Evolutionary conservation across 2,888 invertebrate genomes (phyloP), one percentile per base, ranked within the genome.

Genomic region (Polymixis lichenea): DNA sequence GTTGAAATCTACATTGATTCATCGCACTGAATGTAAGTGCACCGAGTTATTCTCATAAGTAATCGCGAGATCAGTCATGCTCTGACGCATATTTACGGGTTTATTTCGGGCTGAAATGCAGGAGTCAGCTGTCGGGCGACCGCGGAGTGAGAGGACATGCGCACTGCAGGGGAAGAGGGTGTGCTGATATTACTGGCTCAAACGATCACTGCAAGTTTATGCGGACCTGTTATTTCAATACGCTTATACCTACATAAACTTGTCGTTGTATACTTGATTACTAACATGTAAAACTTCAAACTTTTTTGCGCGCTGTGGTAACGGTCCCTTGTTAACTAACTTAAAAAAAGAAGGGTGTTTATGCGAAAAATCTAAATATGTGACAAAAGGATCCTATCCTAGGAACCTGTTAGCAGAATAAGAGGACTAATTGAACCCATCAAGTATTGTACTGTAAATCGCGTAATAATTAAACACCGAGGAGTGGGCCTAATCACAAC

Each of bases 21-120:
- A 91, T 85, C 89, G 78, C 64, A 72, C 82, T 83, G 83, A 86
- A 83, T 88, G 83, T 81, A 84, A 86, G 83, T 86, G 86, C 84
- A 86, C 78, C 81, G 80, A 89, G 88, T 89, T 91, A 90, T 88
- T 89, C 88, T 89, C 72, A 88, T 87, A 90, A 89, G 89, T 86
- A 89, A 90, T 89, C 77, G 84, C 84, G 85, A 85, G 90, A 90
- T 91, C 90, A 90, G 88, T 90, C 91, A 89, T 87, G 86, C 86
- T 82, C 79, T 93, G 93, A 93, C 93, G 93, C 93, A 93, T 91
- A 89, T 88, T 89, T 86, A 84, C 88, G 78, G 78, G 84, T 85
- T 90, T 92, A 92, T 91, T 93, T 91, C 64, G 83, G 84, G 83
- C 80, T 87, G 91, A 89, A 91, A 89, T 92, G 92, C 92, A 92